These are phyloP conservation scores for Agriopis leucophaearia DNA, from an alignment of 2,888 invertebrate genomes.

Conservation along the genomic window DNA sequence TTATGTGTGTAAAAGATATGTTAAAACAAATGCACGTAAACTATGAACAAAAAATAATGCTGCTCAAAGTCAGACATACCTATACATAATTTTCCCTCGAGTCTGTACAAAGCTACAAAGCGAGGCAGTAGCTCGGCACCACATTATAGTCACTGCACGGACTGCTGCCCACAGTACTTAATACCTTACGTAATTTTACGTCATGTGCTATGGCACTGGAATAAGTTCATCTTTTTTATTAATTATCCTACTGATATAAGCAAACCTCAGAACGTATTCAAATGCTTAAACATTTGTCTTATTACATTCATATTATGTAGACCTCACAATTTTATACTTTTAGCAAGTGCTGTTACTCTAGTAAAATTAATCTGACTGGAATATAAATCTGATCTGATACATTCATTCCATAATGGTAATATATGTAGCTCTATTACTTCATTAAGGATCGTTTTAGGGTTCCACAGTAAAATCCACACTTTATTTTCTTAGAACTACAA, in stretches of 20 bases:
- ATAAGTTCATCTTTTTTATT: constrained; percentile 9
- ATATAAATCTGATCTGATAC: neutral
- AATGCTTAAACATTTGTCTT: no score
- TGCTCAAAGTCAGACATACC: constrained; percentile 17
- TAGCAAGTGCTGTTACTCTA: neutral
- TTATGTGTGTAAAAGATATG: no score
- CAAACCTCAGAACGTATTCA: no score
- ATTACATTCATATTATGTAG: no score
- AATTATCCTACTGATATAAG: no score
- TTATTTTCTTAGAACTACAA: no score
- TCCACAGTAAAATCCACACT: no score
- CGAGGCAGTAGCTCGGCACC: constrained; percentile 52
- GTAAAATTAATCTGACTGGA: neutral
- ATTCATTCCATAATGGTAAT: neutral
- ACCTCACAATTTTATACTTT: neutral
- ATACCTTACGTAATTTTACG: constrained; percentile 70
- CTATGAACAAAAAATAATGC: constrained; percentile 11
- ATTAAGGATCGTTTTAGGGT: neutral
- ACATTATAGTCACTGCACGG: constrained; percentile 70
- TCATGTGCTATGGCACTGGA: constrained; percentile 45
- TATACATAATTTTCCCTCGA: constrained; percentile 29
- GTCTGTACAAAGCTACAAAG: constrained; percentile 45
- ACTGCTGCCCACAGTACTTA: constrained; percentile 64
- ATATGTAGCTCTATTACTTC: neutral
- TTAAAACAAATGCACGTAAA: neutral